Evolutionary conservation across 1,140 invertebrate species (phyloP), one percentile per base, ranked within the genome.

Genomic region (Bombyx mori): DNA sequence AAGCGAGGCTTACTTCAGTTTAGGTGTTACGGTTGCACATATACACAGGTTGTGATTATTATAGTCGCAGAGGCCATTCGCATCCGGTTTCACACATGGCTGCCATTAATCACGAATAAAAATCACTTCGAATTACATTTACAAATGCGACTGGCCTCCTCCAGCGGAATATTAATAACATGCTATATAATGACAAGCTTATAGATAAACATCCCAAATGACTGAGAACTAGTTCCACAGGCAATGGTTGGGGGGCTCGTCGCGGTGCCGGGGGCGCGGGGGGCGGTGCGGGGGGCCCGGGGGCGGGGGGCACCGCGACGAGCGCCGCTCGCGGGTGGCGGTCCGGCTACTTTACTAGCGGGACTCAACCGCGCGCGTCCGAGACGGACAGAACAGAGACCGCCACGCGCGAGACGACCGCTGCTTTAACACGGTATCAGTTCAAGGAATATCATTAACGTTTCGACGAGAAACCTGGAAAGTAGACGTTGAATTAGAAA

Each of bases 401-500:
- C 54, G 46, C 73, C 77, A 82, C 75, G 79, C 67, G 64, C 63
- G 61, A 58, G 66, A 62, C 73, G 71, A 63, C 76, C 79, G 67
- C 77, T 83, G 83, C 82, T 75, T 76, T 86, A 77, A 83, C 79
- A 71, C 67, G 66, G 71, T 76, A 72, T 77, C 78, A 35, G 50
- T 84, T 70, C 75, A 79, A 71, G 80, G 70, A 76, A 71, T 82
- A 82, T 83, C 82, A 77, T 84, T 84, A 86, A 86, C 80, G 82
- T 77, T 42, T 85, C 83, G 83, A 71, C 82, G 83, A 83, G 71
- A 79, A 79, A 87, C 84, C 84, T 87, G 84, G 69, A 82, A 87
- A 87, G 77, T 85, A 87, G 84, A 87, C 73, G 72, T 82, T 75
- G 82, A 84, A 87, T 87, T 87, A 87, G 84, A 87, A 69, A 68